phyloP scores from a whole-genome alignment of 2,888 invertebrate genomes.

The Polietes domitor region DNA sequence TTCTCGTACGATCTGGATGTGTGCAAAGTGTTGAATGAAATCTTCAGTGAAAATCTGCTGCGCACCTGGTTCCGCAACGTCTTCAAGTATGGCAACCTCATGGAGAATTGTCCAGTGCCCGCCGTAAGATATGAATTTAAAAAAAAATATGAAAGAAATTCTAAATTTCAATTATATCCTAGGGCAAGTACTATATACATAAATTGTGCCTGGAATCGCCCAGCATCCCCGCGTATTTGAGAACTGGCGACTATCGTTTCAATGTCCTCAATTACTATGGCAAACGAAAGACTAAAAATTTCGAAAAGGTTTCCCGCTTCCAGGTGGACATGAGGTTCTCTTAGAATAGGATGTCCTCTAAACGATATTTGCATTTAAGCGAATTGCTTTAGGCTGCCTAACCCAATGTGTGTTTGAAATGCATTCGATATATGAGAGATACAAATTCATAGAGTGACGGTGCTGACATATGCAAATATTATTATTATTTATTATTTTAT shows the following conservation, averaged over 20 bases:
- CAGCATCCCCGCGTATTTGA: constrained; percentile 24
- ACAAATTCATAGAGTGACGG: too few species aligned
- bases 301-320: constrained; percentile 4
- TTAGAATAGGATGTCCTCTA: too few species aligned
- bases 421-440: too few species aligned
- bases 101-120: constrained; percentile 64
- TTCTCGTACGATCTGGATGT: constrained; percentile 60
- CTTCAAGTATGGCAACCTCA: constrained; percentile 62
- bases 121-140: background rate
- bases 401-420: too few species aligned
- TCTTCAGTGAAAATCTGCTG: constrained; percentile 50
- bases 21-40: constrained; percentile 58
- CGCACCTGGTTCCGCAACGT: constrained; percentile 61
- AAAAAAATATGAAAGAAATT: constrained; percentile 1
- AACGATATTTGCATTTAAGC: too few species aligned
- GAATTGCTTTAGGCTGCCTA: too few species aligned
- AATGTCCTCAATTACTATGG: background rate
- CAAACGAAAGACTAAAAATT: constrained; percentile 26
- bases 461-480: too few species aligned
- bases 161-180: background rate
- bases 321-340: background rate
- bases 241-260: constrained; percentile 41
- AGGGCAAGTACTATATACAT: constrained; percentile 30
- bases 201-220: constrained; percentile 24
- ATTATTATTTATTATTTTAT: too few species aligned